Evolutionary conservation across 2,888 invertebrate genomes (phyloP).

Genomic region (Germaria angustata): DNA sequence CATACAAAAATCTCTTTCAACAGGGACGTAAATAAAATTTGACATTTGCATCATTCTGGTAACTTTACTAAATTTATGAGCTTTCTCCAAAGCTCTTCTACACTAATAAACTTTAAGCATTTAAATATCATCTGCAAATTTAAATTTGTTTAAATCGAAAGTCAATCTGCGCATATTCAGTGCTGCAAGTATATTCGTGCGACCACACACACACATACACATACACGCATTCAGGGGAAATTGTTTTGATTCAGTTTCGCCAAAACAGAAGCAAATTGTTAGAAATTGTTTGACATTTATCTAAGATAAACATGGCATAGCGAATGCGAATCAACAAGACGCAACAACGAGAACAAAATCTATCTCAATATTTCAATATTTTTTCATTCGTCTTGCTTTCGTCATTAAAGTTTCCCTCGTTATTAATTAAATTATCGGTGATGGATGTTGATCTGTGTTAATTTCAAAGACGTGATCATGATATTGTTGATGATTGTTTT

Average conservation of each 20-base stretch:
- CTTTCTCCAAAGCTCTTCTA: constrained; percentile 31
- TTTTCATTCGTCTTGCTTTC: background rate
- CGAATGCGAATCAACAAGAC: background rate
- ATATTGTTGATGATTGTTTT: background rate
- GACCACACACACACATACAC: background rate
- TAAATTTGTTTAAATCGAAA: background rate
- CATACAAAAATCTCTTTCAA: no score
- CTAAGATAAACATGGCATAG: background rate
- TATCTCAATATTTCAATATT: background rate
- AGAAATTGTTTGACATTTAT: background rate
- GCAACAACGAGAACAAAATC: constrained; percentile 6
- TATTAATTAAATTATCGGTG: background rate
- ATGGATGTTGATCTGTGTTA: background rate
- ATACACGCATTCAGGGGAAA: constrained; percentile 6
- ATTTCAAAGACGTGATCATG: background rate
- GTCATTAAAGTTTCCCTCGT: background rate
- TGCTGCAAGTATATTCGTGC: background rate
- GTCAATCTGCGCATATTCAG: constrained; percentile 44
- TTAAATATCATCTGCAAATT: constrained; percentile 10
- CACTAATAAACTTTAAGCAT: background rate
- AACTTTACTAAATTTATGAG: background rate
- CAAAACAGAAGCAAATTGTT: background rate
- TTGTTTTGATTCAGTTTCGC: constrained; percentile 15
- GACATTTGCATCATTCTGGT: background rate
- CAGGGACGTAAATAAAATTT: background rate